phyloP scores from a whole-genome alignment of 2,113 vertebrate genomes.

The Crotalus tigris region DNA sequence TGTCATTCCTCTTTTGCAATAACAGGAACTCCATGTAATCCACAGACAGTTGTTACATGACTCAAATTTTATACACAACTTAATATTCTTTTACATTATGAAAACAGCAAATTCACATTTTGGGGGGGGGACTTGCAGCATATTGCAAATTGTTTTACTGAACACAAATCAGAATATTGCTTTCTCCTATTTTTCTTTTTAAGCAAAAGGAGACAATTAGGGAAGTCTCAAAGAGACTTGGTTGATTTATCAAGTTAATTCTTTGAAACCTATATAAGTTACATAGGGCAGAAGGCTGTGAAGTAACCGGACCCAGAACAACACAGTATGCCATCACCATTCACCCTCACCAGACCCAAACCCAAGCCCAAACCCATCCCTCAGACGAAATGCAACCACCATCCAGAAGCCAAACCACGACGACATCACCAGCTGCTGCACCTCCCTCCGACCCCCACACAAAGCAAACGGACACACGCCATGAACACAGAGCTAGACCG shows the following conservation, averaged over 20 bases:
- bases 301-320: too few relatives aligned
- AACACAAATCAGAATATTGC: neutral
- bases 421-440: too few relatives aligned
- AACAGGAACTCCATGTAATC: constrained; percentile 34
- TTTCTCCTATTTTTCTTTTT: neutral
- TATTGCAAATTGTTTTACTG: neutral
- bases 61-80: neutral
- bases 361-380: too few relatives aligned
- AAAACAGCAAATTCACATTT: neutral
- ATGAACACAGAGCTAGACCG: too few relatives aligned
- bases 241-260: neutral
- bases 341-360: too few relatives aligned
- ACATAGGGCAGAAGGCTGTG: too few relatives aligned
- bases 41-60: constrained; percentile 28
- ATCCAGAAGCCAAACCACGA: too few relatives aligned
- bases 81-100: neutral
- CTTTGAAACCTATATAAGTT: neutral
- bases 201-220: neutral
- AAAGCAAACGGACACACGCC: too few relatives aligned
- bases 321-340: too few relatives aligned
- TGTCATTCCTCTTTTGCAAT: constrained; percentile 4
- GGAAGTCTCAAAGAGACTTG: neutral
- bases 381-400: too few relatives aligned
- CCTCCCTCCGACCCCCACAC: too few relatives aligned
- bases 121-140: neutral